Evolutionary conservation across 2,797 vertebrate genomes (phyloP), one percentile per base, ranked within the genome.

Genomic region (Mormyrus proboscirostris): DNA sequence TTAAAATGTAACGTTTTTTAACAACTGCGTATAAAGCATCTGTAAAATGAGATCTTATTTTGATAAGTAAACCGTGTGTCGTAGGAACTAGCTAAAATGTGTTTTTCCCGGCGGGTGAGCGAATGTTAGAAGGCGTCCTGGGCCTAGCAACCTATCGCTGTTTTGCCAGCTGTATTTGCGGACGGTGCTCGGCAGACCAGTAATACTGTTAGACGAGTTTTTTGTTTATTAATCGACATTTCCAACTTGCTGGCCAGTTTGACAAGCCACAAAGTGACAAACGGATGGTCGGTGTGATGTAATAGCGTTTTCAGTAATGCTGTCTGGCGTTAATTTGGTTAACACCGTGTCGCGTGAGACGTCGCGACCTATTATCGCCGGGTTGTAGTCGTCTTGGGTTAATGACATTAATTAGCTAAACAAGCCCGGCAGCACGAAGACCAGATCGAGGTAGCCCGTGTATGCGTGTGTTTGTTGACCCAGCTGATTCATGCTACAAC

Each of bases 301-400:
- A 14, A 2, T 38, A 6, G 69, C 69, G 14, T 38, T 38, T 73
- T 69, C 16, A 38, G 29, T 73, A 73, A 73, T 49, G 73, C 41
- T 84, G 9, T 53, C 76, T 84, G 55, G n/a, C 29, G 10, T 82
- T 94, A 93, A 94, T 14, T 38, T 38, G 33, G 33, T 6, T 73
- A 73, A 73, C 69, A 6, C 29, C 12, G 4, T 73, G 69, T 73
- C 69, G 29, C 65, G 33, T 73, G 65, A 29, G 29, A 73, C 65
- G 65, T 38, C 69, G 69, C 69, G 29, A 38, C 69, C 33, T 4
- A 6, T 38, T 73, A 73, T 73, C 69, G 33, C 69, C 33, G 29
- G 69, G 12, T 5, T 73, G 8, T 73, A 33, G 29, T 73, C 29
- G 69, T 41, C 69, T 93, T 94, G 92, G 79, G 19, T 83, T n/a